Conservation (phyloP, 30 jellyfish, hydroid and myxozoan genomes). For the Aurelia aurita region DNA sequence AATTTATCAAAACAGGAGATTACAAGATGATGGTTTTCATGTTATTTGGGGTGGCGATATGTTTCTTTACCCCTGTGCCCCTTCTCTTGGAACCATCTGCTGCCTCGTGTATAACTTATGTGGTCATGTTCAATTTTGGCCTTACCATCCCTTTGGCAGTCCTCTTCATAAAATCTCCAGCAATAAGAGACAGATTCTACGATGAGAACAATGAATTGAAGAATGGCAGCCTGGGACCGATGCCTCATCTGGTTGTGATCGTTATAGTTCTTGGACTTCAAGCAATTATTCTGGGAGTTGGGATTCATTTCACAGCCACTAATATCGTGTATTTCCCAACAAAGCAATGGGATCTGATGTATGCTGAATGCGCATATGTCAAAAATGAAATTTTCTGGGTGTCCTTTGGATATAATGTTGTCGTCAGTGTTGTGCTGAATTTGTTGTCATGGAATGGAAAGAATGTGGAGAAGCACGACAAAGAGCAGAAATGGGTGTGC, state of each 20-base stretch:
- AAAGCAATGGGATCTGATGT: conserved; percentile 81
- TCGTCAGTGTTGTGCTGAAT: conserved; percentile 71
- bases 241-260: conserved; percentile 75
- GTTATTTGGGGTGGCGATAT: conserved; percentile 75
- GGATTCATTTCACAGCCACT: conserved; percentile 41
- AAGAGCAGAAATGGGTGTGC: conserved; percentile 82
- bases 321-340: conserved; percentile 55
- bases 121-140: conserved; percentile 78
- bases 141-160: conserved; percentile 88
- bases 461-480: conserved; percentile 76
- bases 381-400: conserved; percentile 84
- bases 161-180: conserved; percentile 70
- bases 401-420: conserved; percentile 75
- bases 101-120: conserved; percentile 63
- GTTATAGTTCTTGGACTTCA: conserved; percentile 57
- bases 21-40: conserved; percentile 71
- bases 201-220: conserved; percentile 78
- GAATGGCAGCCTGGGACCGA: conserved; percentile 55
- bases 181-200: conserved; percentile 53
- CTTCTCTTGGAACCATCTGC: conserved; percentile 77
- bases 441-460: conserved; percentile 71
- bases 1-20: conserved; percentile 71
- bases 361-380: conserved; percentile 84
- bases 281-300: conserved; percentile 63
- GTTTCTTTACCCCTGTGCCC: conserved; percentile 88